Evolutionary conservation across 2,888 invertebrate genomes (phyloP).

Genomic region (Agrochola macilenta): DNA sequence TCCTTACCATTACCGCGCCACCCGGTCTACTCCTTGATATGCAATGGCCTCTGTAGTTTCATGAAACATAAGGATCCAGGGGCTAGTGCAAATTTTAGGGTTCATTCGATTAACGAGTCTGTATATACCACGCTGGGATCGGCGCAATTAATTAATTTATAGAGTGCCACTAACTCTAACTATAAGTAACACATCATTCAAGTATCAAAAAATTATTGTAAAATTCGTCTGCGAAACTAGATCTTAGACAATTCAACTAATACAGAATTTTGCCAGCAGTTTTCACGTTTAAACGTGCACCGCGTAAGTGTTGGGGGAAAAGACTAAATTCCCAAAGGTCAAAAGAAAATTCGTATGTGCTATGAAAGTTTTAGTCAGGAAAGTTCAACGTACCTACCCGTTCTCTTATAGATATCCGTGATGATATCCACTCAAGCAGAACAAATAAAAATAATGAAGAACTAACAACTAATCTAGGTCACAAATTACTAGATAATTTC

Average conservation of each 20-base stretch:
- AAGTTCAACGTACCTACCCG: background rate
- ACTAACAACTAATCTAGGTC: background rate
- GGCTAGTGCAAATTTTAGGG: too few relatives aligned
- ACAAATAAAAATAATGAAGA: background rate
- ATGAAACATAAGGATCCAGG: too few relatives aligned
- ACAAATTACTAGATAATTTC: background rate
- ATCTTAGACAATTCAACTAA: background rate
- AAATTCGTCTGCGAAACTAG: background rate
- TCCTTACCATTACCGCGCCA: too few relatives aligned
- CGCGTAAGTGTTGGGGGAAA: conserved; percentile 1
- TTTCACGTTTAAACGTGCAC: conserved; percentile 9
- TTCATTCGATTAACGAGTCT: too few relatives aligned
- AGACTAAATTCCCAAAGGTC: conserved; percentile 39
- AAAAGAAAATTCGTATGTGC: conserved; percentile 11
- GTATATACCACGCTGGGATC: too few relatives aligned
- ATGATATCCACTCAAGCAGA: background rate
- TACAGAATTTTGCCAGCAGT: background rate
- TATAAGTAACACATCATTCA: background rate
- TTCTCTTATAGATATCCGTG: background rate
- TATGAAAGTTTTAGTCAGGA: background rate
- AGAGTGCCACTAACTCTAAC: too few relatives aligned
- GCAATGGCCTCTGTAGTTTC: too few relatives aligned
- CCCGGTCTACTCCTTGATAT: too few relatives aligned
- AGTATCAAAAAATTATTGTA: background rate
- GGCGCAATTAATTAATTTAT: too few relatives aligned